phyloP scores from a whole-genome alignment of 2,888 invertebrate genomes.

The Nephrotoma flavescens region DNA sequence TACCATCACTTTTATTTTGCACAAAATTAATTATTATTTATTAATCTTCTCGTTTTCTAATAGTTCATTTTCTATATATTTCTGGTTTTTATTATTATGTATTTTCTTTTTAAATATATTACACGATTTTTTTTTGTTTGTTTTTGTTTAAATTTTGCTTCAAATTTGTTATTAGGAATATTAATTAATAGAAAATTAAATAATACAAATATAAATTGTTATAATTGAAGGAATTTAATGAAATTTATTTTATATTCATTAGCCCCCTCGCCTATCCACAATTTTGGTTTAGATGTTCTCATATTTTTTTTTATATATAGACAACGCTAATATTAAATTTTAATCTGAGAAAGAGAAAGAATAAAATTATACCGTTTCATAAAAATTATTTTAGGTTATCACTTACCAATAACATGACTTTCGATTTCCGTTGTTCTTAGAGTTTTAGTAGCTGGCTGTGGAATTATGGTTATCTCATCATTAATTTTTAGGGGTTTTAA shows the following conservation, averaged over 20 bases:
- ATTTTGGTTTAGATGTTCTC: background rate
- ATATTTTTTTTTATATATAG: background rate
- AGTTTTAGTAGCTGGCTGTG: constrained; percentile 51
- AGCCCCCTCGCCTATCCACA: background rate
- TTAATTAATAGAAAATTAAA: background rate
- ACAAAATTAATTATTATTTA: background rate
- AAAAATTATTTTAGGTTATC: background rate
- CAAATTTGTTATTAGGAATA: background rate
- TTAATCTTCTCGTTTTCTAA: background rate
- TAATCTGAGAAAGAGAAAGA: background rate
- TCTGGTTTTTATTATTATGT: background rate
- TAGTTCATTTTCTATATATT: background rate
- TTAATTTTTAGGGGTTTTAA: constrained; percentile 74
- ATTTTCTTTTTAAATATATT: background rate
- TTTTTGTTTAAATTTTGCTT: background rate
- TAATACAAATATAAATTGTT: background rate
- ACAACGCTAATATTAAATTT: background rate
- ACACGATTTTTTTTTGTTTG: background rate
- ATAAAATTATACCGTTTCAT: background rate
- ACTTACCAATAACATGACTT: constrained; percentile 32
- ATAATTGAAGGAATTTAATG: background rate
- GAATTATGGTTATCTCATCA: constrained; percentile 80
- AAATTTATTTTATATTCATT: background rate
- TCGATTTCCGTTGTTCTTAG: constrained; percentile 26
- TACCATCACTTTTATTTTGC: background rate